These are phyloP conservation scores for Chironomus tentans DNA, from an alignment of 2,888 invertebrate species.

Conservation along the genomic window DNA sequence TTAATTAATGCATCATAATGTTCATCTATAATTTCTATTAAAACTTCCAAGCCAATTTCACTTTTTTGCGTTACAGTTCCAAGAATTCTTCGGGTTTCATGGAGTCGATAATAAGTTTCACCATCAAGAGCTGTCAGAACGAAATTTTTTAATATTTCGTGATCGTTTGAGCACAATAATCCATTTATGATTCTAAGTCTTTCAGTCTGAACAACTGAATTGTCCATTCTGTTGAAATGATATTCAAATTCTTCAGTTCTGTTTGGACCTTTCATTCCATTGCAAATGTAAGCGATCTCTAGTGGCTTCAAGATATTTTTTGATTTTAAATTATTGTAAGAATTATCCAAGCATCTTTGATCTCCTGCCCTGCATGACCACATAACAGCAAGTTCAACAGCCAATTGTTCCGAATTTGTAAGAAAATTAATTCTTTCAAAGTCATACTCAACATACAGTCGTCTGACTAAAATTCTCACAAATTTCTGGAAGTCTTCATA, in stretches of 20 bases:
- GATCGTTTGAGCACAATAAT: conserved; percentile 1
- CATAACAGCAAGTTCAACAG: neutral
- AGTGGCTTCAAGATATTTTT: neutral
- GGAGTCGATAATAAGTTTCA: neutral
- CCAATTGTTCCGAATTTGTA: neutral
- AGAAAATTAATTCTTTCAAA: neutral
- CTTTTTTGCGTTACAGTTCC: neutral
- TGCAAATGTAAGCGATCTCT: conserved; percentile 3
- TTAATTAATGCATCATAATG: neutral
- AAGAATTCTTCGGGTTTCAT: conserved; percentile 5
- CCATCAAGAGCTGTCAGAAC: neutral
- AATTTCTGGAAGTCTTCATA: neutral
- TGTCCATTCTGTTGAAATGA: neutral
- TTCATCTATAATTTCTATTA: conserved; percentile 45
- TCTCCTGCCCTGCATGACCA: conserved; percentile 19
- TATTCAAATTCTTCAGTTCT: neutral
- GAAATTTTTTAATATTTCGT: neutral
- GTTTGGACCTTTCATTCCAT: conserved; percentile 7
- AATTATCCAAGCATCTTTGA: neutral
- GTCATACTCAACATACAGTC: neutral
- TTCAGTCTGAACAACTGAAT: conserved; percentile 5
- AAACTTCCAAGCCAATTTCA: neutral
- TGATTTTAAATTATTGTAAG: neutral
- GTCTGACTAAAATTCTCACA: neutral
- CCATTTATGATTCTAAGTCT: conserved; percentile 16